Base-by-base conservation (phyloP, 2,888 invertebrate species). In the Cerceris rybyensis region DNA sequence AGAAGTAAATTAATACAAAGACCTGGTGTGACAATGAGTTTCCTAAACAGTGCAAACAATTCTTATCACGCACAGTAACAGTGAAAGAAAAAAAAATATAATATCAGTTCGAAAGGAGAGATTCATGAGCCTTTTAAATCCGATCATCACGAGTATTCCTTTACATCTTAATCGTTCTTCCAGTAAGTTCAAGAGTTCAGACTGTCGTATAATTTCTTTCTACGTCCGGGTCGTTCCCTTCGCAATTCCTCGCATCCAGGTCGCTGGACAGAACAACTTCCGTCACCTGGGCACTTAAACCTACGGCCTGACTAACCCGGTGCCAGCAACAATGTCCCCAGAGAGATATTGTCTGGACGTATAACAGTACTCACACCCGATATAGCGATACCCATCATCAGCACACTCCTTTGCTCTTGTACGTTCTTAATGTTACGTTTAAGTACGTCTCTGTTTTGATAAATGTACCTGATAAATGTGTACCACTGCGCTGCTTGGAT, bases 221-320 rank as follows among this genome's bases (percentile, higher is more conserved):
- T 39, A 58, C 58, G n/a, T 61, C 6, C 41, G 28, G 7, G 43
- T 49, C 39, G n/a, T 63, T 39, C 49, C 49, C 63, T 17, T 42
- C 46, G 28, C 16, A n/a, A 0, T 54, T 68, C 52, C 43, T 54
- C 14, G 43, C 13, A 60, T 52, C 54, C 59, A 17, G 17, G 17
- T 50, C 52, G 16, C n/a, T 42, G 60, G 46, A 17, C 39, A 52
- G 68, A 52, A 7, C n/a, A 16, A 52, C 54, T 50, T 60, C 42
- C 63, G 49, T 63, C 63, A 63, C 42, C 28, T 49, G 63, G 49
- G 11, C 28, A 63, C 28, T 63, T 63, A 50, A 63, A 50, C 17
- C 63, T 28, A 63, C 50, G 60, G 60, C 6, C 60, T n/a, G 41
- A 41, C 39, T n/a, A 14, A 59, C 13, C 41, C 43, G 14, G 54